Conservation (phyloP, 2,888 invertebrate genomes). For the Drosophila monieri region DNA sequence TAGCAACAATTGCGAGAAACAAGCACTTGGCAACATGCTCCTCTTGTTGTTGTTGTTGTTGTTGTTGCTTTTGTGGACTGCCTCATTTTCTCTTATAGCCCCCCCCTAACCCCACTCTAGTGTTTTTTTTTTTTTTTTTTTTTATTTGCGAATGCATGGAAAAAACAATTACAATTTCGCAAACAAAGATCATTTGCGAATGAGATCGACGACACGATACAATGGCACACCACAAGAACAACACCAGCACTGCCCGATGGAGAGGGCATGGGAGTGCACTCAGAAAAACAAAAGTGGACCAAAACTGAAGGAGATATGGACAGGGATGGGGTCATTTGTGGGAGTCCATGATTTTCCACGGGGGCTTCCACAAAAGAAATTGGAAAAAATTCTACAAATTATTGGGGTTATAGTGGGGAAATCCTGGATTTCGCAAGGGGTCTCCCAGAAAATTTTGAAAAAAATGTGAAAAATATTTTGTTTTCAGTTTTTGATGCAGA, state of each 20-base stretch:
- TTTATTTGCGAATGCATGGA: constrained; percentile 49
- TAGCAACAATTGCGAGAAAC: constrained; percentile 30
- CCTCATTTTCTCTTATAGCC: not conserved
- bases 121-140: not conserved
- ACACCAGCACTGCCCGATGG: constrained; percentile 3
- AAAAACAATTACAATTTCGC: constrained; percentile 76
- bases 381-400: no score
- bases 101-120: not conserved
- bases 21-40: constrained; percentile 54
- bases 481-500: no score
- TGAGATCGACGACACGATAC: constrained; percentile 68
- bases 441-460: no score
- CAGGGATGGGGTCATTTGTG: no score
- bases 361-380: no score
- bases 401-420: no score
- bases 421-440: no score
- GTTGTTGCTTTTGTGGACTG: constrained; percentile 19
- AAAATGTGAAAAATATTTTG: no score
- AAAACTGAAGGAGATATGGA: no score
- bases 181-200: constrained; percentile 76
- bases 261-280: not conserved
- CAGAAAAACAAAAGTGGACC: not conserved
- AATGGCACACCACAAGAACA: constrained; percentile 46
- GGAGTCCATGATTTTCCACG: no score
- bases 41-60: constrained; percentile 38